Evolutionary conservation across 37 sponge, comb jelly and placozoan genomes (phyloP).

Genomic region (Aphrocallistes beatrix): DNA sequence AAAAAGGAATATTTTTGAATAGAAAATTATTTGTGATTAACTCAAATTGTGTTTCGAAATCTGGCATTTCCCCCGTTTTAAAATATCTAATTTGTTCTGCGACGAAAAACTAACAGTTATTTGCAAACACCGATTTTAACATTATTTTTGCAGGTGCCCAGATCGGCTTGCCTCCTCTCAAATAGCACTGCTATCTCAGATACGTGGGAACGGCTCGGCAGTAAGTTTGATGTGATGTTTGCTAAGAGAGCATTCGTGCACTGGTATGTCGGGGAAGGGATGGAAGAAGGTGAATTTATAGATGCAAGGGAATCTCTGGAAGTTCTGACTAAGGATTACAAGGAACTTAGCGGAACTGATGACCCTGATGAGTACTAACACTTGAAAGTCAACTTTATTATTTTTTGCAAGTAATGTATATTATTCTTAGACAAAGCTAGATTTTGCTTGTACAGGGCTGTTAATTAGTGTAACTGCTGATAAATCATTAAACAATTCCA

Average conservation of each 20-base stretch:
- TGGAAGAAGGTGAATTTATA: not conserved
- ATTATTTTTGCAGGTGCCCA: not conserved
- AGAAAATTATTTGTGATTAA: too few species aligned
- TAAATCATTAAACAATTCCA: too few species aligned
- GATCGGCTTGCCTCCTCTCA: conserved; percentile 22
- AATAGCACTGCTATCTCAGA: conserved; percentile 29
- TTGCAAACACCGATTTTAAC: not conserved
- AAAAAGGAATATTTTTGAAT: too few species aligned
- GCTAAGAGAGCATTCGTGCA: conserved; percentile 26
- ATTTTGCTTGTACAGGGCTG: too few species aligned
- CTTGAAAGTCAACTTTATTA: too few species aligned
- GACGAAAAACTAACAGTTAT: too few species aligned
- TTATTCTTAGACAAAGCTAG: too few species aligned
- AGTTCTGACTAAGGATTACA: not conserved
- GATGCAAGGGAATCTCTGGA: conserved; percentile 1
- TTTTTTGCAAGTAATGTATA: too few species aligned
- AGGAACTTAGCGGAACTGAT: not conserved
- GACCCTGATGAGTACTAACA: too few species aligned
- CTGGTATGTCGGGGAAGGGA: conserved; percentile 23
- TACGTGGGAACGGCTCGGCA: not conserved
- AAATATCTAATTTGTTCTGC: not conserved
- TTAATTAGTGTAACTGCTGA: too few species aligned
- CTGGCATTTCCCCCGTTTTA: too few species aligned
- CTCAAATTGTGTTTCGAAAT: too few species aligned
- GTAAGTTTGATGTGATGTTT: conserved; percentile 30